phyloP scores from a whole-genome alignment of 2,797 vertebrate species.

The Sebastes vulpes region DNA sequence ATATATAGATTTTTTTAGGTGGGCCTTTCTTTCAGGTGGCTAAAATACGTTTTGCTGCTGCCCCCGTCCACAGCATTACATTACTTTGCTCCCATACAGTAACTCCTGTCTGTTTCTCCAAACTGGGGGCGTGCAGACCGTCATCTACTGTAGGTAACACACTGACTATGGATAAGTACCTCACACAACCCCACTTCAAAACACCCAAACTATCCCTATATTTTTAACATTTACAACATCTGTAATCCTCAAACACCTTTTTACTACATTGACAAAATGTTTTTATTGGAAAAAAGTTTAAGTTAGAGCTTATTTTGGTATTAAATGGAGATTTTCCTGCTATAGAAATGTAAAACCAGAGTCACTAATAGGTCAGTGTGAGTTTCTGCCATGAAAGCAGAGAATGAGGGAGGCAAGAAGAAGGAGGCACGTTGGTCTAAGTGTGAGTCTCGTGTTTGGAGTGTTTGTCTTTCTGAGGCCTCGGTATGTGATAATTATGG shows the following conservation, averaged over 20 bases:
- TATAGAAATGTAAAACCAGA: slow-evolving; percentile 41
- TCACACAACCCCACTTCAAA: no score
- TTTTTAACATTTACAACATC: background rate
- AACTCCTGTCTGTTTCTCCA: no score
- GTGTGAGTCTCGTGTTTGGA: slow-evolving; percentile 53
- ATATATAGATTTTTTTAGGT: no score
- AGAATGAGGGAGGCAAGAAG: slow-evolving; percentile 22
- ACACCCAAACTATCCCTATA: no score
- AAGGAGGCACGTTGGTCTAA: slow-evolving; percentile 29
- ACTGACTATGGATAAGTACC: no score
- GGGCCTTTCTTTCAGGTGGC: no score
- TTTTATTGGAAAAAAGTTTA: slow-evolving; percentile 27
- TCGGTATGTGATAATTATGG: slow-evolving; percentile 79
- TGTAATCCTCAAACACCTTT: slow-evolving; percentile 19
- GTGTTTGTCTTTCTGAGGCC: slow-evolving; percentile 67
- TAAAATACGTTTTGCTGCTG: no score
- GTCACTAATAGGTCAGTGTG: slow-evolving; percentile 21
- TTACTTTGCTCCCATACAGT: no score
- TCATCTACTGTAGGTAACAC: no score
- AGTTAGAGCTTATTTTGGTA: background rate
- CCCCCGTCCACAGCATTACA: no score
- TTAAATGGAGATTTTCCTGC: slow-evolving; percentile 17
- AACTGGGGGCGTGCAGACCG: no score
- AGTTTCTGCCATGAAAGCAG: slow-evolving; percentile 35
- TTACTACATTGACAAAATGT: slow-evolving; percentile 1